Percentiles rank a stretch among this genome's conserved stretches.
Evolutionary conservation across 1,140 invertebrate genomes (phyloP).

Genomic region (Anastatus disparis): DNA sequence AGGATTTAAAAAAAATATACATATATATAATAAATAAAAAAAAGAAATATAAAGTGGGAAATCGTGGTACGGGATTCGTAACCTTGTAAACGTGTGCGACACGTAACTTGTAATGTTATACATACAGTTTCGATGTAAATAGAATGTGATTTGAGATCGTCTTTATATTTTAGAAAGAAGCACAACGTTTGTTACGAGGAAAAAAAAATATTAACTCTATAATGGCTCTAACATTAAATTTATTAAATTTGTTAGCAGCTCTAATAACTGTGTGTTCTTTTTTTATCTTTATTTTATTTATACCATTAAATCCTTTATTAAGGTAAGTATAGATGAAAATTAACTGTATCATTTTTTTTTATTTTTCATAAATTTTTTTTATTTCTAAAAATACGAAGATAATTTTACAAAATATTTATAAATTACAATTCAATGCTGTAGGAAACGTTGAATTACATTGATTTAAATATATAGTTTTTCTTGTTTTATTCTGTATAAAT

Average conservation of each 20-base stretch:
- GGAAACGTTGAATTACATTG: no score
- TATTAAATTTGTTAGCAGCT: constrained; percentile 43
- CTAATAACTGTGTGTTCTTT: constrained; percentile 6
- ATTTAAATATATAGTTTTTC: no score
- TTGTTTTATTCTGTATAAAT: no score
- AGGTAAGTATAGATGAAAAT: background rate
- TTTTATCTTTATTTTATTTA: background rate
- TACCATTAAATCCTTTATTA: background rate
- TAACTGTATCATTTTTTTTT: background rate
- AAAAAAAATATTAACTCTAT: constrained; percentile 41
- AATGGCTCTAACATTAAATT: constrained; percentile 43
- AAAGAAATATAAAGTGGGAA: constrained; percentile 13
- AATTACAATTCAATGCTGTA: constrained; percentile 28
- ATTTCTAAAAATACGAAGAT: constrained; percentile 22
- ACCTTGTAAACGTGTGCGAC: constrained; percentile 33
- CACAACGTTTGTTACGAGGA: constrained; percentile 41
- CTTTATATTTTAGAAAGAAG: constrained; percentile 44
- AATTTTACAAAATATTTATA: constrained; percentile 20
- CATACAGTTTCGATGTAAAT: constrained; percentile 40
- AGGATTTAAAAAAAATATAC: background rate
- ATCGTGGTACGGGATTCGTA: constrained; percentile 21
- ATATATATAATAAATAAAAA: background rate
- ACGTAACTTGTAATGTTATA: constrained; percentile 39
- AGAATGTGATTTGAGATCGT: constrained; percentile 39
- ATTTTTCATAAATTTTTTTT: constrained; percentile 2